These are phyloP conservation scores for Triops longicaudatus DNA, from an alignment of 1,140 invertebrate species.

Conservation along the genomic window DNA sequence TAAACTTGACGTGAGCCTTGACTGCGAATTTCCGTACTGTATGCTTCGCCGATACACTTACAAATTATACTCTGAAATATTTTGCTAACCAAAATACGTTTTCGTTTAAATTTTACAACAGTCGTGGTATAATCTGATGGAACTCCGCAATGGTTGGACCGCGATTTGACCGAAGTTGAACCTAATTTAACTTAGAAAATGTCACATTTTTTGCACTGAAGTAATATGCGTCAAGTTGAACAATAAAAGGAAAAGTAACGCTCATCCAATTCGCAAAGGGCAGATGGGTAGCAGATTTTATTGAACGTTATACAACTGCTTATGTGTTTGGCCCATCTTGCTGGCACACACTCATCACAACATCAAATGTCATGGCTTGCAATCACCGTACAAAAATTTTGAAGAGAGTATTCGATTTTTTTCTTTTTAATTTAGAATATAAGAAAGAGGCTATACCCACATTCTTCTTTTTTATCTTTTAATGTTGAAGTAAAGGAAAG, in stretches of 20 bases:
- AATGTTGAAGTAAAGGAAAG: not conserved
- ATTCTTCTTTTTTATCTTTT: not conserved
- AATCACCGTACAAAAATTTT: constrained; percentile 15
- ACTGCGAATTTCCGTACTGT: too few species aligned
- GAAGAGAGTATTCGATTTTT: not conserved
- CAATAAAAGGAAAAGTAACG: not conserved
- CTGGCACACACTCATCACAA: constrained; percentile 14
- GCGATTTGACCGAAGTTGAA: too few species aligned
- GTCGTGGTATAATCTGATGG: too few species aligned
- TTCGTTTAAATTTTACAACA: too few species aligned
- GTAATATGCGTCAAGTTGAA: not conserved
- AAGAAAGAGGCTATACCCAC: not conserved
- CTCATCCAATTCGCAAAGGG: not conserved
- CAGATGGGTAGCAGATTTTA: constrained; percentile 8
- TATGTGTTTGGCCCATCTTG: not conserved
- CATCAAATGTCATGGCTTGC: constrained; percentile 1
- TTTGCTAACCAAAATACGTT: too few species aligned
- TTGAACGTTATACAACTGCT: constrained; percentile 5
- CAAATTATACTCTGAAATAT: too few species aligned
- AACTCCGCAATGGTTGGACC: too few species aligned
- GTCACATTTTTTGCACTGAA: not conserved
- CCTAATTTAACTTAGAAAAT: too few species aligned
- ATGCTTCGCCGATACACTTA: too few species aligned
- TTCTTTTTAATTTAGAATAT: not conserved
- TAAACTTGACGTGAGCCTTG: too few species aligned